Evolutionary conservation across 1,140 invertebrate genomes (phyloP), one percentile per base, ranked within the genome.

Genomic region (Euborellia annulipes): DNA sequence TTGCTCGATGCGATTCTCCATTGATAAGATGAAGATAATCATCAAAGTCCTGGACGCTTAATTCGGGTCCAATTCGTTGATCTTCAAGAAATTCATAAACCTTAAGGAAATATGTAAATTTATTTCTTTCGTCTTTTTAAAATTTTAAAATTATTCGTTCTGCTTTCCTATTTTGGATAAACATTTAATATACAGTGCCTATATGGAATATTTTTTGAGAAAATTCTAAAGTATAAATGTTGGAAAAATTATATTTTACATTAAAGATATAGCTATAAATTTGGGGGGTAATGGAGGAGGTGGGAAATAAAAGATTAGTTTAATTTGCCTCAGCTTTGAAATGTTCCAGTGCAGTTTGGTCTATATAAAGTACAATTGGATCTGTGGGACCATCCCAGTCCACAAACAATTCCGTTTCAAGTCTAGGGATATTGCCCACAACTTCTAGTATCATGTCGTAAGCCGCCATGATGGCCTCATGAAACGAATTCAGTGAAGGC

Each of bases 1-100:
- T 7, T 7, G 14, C 4, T 37, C n/a, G 36, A 37, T n/a, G 17
- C 4, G 17, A 37, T 16, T 79, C 69, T 47, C 79, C 79, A 55
- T 83, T 84, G 27, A 92, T 79, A 1, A 93, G 64, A 57, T 73
- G 76, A 36, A 81, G 70, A 55, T 88, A 90, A 51, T 82, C 76
- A 58, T 89, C 83, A 59, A 87, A 87, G 58, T 85, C 79, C 57
- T 77, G 72, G 30, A 85, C 59, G 37, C 78, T 65, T 11, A 75
- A 52, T 55, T 84, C 77, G 2, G 82, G 75, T 1, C 74, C 76
- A 48, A 78, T 77, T 52, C 73, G 68, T 55, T 85, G 75, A 47
- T 81, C 73, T 49, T 78, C 70, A 2, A 87, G 65, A 46, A 85
- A 61, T 18, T 68, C 57, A 27, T 27, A 11, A 27, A 27, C 23